Percentiles rank a stretch among this genome's conserved stretches.
These are phyloP conservation scores for Selene dorsalis DNA, from an alignment of 2,797 vertebrate species.

Conservation along the genomic window DNA sequence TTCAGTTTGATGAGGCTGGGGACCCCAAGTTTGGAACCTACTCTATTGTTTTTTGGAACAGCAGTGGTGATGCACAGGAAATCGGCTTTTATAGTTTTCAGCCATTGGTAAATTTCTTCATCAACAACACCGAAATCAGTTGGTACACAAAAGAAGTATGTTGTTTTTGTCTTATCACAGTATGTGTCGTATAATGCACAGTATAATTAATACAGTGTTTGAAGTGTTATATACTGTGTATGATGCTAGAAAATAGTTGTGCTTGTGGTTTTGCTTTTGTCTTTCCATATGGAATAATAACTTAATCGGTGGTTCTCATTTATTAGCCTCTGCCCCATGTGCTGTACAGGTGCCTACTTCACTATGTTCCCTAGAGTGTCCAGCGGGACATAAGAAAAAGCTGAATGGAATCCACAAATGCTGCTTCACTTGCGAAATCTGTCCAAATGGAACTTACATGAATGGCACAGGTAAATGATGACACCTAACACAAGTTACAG, in stretches of 20 bases:
- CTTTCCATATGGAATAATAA: too few species aligned
- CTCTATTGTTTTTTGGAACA: constrained; percentile 84
- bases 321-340: background rate
- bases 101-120: constrained; percentile 69
- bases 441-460: constrained; percentile 78
- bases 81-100: constrained; percentile 79
- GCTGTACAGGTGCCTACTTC: constrained; percentile 77
- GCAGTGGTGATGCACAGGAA: constrained; percentile 47
- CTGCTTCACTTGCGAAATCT: constrained; percentile 84
- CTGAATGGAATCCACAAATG: constrained; percentile 73
- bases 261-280: too few species aligned
- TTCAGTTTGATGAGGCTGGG: constrained; percentile 84
- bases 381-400: constrained; percentile 70
- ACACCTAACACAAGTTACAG: background rate
- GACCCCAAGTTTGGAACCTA: constrained; percentile 77
- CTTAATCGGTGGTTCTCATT: background rate
- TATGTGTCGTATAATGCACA: too few species aligned
- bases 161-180: background rate
- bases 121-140: constrained; percentile 67
- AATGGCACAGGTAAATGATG: constrained; percentile 74
- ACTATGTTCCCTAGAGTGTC: constrained; percentile 81
- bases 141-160: constrained; percentile 82
- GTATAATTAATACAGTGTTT: too few species aligned
- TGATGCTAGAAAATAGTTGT: too few species aligned
- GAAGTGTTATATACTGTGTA: too few species aligned